Percentiles rank a stretch among this genome's conserved stretches.
phyloP scores from a whole-genome alignment of 1,140 invertebrate species.

The Xylocopa sonorina region DNA sequence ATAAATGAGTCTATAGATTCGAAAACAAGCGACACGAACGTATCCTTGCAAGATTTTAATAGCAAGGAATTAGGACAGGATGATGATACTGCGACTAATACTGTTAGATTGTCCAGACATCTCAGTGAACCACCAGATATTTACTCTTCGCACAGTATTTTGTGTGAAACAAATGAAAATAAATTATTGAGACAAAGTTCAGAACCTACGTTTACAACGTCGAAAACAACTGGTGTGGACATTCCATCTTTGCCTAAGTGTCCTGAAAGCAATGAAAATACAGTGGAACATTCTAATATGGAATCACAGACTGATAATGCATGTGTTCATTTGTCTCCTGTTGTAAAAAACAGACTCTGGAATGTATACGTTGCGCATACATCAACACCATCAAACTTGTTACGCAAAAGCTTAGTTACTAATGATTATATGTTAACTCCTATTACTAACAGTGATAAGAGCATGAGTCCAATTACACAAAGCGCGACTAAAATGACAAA shows the following conservation, averaged over 20 bases:
- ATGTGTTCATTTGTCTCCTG: constrained; percentile 58
- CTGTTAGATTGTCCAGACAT: constrained; percentile 64
- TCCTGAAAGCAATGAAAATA: constrained; percentile 1
- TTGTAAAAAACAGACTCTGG: constrained; percentile 68
- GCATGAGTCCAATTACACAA: constrained; percentile 93
- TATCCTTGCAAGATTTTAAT: constrained; percentile 33
- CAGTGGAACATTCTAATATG: constrained; percentile 14
- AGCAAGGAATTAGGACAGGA: background rate
- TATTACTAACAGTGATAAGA: constrained; percentile 85
- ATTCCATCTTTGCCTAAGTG: background rate
- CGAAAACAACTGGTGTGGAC: constrained; percentile 10
- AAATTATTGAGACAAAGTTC: constrained; percentile 69
- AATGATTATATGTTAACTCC: constrained; percentile 82
- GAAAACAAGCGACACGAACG: constrained; percentile 9
- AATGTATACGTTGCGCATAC: constrained; percentile 75
- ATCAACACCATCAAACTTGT: constrained; percentile 78
- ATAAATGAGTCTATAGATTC: constrained; percentile 24
- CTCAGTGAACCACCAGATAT: constrained; percentile 71
- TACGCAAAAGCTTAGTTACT: constrained; percentile 76
- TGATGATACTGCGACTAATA: constrained; percentile 13
- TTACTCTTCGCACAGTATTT: constrained; percentile 60
- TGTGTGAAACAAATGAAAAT: constrained; percentile 28
- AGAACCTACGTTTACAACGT: constrained; percentile 56
- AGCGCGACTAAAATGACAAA: constrained; percentile 92
- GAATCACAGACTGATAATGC: constrained; percentile 52